phyloP scores from a whole-genome alignment of 1,140 invertebrate species.

The Pogonomyrmex californicus region DNA sequence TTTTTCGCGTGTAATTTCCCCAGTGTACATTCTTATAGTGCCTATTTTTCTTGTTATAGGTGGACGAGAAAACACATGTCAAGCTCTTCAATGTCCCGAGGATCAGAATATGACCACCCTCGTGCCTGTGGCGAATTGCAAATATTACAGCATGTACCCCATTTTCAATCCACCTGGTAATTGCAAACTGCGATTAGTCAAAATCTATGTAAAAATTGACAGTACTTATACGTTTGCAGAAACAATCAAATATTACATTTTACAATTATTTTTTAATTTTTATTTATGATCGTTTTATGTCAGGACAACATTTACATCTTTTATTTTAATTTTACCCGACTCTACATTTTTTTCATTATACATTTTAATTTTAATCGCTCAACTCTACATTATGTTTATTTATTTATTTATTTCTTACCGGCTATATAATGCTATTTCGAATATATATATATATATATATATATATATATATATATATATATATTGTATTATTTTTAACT shows the following conservation, averaged over 20 bases:
- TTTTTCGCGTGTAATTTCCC: slow-evolving; percentile 19
- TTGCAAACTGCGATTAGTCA: neutral
- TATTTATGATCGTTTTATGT: too few relatives aligned
- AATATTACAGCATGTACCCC: slow-evolving; percentile 88
- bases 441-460: too few relatives aligned
- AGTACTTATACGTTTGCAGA: neutral
- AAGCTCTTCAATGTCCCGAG: slow-evolving; percentile 88
- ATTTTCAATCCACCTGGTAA: slow-evolving; percentile 69
- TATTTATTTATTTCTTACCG: too few relatives aligned
- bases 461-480: too few relatives aligned
- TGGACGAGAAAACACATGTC: slow-evolving; percentile 47
- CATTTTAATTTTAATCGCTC: too few relatives aligned
- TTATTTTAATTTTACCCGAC: too few relatives aligned
- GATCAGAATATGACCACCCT: slow-evolving; percentile 86
- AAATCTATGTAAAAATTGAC: neutral
- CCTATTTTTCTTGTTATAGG: neutral
- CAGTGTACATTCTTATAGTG: neutral
- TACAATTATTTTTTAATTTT: too few relatives aligned
- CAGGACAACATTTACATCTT: too few relatives aligned
- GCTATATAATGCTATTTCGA: too few relatives aligned
- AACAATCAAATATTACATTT: neutral
- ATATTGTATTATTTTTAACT: too few relatives aligned
- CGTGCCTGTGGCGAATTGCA: slow-evolving; percentile 86
- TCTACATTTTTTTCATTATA: too few relatives aligned
- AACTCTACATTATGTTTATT: too few relatives aligned